phyloP scores from a whole-genome alignment of 2,797 vertebrate species.

The Lepilemur ruficaudatus region DNA sequence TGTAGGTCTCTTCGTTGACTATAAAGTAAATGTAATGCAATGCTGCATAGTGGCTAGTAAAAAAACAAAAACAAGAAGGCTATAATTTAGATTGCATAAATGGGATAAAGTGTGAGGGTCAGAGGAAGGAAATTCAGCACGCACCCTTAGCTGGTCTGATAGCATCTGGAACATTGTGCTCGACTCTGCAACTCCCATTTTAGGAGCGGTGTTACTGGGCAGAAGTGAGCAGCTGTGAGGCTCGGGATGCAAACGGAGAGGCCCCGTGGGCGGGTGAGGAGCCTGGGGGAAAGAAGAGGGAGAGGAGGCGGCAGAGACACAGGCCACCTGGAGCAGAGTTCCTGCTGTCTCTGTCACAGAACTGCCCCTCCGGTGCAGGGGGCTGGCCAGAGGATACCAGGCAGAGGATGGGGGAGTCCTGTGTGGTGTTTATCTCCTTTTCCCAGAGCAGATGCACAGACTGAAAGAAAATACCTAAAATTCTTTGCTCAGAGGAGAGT shows the following conservation, averaged over 20 bases:
- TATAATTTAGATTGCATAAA: not conserved
- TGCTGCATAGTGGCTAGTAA: not conserved
- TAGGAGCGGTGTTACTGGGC: accelerated
- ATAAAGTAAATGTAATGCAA: not conserved
- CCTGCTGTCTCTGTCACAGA: not conserved
- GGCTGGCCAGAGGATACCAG: too few relatives aligned
- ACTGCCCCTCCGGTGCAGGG: too few relatives aligned
- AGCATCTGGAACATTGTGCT: not conserved
- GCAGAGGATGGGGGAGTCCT: not conserved
- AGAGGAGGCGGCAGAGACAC: accelerated
- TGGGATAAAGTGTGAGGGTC: too few relatives aligned
- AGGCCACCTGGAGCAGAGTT: not conserved
- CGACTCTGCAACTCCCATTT: not conserved
- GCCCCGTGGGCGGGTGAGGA: accelerated
- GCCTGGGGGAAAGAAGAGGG: not conserved
- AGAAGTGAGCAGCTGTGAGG: accelerated
- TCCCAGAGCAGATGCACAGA: too few relatives aligned
- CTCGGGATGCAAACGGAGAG: accelerated
- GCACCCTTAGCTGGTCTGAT: accelerated
- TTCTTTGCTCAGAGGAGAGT: not conserved
- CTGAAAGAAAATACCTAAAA: not conserved
- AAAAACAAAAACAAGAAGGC: not conserved
- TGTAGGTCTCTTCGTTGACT: not conserved
- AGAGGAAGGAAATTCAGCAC: accelerated
- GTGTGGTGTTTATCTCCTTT: not conserved